These are phyloP conservation scores for Siniperca obscura DNA, from an alignment of 2,797 vertebrate genomes.

Conservation along the genomic window DNA sequence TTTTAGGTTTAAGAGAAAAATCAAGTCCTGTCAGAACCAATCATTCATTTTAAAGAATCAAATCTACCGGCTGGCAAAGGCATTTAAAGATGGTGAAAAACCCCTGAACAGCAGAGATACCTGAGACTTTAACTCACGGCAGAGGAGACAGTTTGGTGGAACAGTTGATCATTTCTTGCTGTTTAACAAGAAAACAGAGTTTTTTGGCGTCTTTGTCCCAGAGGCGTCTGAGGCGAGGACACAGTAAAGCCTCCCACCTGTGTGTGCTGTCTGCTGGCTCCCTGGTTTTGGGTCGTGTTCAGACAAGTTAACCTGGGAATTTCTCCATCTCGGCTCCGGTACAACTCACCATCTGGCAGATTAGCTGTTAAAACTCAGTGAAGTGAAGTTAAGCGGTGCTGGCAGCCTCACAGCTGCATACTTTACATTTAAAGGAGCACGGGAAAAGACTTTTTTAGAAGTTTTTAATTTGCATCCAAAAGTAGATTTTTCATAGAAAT, in stretches of 20 bases:
- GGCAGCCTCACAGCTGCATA: slow-evolving; percentile 40
- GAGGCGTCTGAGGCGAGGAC: slow-evolving; percentile 11
- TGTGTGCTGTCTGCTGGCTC: slow-evolving; percentile 53
- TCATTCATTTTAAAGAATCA: neutral
- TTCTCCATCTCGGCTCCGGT: slow-evolving; percentile 51
- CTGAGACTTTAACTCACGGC: neutral
- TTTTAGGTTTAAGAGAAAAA: neutral
- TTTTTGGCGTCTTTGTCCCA: neutral
- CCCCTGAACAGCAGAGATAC: neutral
- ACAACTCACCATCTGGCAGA: slow-evolving; percentile 67
- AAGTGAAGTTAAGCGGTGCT: slow-evolving; percentile 63
- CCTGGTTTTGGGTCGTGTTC: slow-evolving; percentile 46
- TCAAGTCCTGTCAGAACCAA: neutral
- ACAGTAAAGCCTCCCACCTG: slow-evolving; percentile 60
- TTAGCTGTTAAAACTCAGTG: slow-evolving; percentile 58
- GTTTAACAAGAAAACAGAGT: slow-evolving; percentile 32
- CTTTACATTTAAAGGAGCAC: slow-evolving; percentile 16
- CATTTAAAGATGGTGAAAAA: neutral
- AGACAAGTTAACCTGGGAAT: slow-evolving; percentile 71
- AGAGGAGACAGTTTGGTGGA: neutral
- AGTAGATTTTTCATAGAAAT: slow-evolving; percentile 10
- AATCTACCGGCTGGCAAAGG: neutral
- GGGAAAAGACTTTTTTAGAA: slow-evolving; percentile 15
- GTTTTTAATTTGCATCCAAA: slow-evolving; percentile 25
- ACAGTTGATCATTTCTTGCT: slow-evolving; percentile 1